These are phyloP conservation scores for Cetoscarus ocellatus DNA, from an alignment of 2,797 vertebrate genomes.

Conservation along the genomic window DNA sequence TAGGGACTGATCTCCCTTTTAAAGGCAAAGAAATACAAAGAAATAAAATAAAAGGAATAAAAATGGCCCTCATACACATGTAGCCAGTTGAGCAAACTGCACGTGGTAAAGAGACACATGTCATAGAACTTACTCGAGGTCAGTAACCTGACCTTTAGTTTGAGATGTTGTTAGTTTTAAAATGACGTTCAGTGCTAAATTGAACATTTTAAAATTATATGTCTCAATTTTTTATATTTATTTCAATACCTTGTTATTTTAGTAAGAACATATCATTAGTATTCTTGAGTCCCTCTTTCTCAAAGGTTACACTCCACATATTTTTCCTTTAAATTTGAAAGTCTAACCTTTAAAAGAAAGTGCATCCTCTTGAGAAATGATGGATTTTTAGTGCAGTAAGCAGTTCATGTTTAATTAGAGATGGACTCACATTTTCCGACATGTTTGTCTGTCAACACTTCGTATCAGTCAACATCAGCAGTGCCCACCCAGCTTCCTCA, in stretches of 20 bases:
- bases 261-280: not conserved
- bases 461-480: slow-evolving; percentile 7
- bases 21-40: too few species aligned
- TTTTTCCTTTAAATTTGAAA: not conserved
- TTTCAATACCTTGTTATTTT: not conserved
- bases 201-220: too few species aligned
- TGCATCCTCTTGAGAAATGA: not conserved
- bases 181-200: not conserved
- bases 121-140: too few species aligned
- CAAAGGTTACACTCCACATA: not conserved
- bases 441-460: slow-evolving; percentile 5
- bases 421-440: not conserved
- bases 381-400: not conserved
- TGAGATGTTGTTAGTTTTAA: not conserved
- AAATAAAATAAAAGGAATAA: too few species aligned
- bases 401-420: slow-evolving; percentile 3
- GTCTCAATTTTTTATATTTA: not conserved
- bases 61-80: too few species aligned
- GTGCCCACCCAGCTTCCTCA: slow-evolving; percentile 12
- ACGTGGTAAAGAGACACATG: not conserved
- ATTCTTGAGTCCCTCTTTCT: not conserved
- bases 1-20: too few species aligned
- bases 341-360: not conserved
- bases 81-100: not conserved
- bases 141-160: not conserved